Percentiles rank a stretch among this genome's conserved stretches.
Conservation (phyloP, 2,888 invertebrate genomes). For the Cephus sareptanus region DNA sequence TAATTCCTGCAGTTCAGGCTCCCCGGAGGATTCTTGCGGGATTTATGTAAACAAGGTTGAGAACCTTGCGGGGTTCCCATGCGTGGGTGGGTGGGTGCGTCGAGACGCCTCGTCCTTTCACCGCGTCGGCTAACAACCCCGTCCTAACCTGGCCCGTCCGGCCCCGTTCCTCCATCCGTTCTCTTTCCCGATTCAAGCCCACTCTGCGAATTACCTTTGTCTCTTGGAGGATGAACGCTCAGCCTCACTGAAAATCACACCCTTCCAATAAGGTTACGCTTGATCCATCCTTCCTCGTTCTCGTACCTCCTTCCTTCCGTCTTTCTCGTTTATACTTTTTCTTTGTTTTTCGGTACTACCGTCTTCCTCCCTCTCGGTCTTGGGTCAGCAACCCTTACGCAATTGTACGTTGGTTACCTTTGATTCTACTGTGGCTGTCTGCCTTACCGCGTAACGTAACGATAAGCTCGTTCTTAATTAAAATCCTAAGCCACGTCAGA, state of each 20-base stretch:
- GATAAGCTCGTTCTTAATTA: not conserved
- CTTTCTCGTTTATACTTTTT: not conserved
- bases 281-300: not conserved
- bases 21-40: slow-evolving; percentile 2
- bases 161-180: slow-evolving; percentile 18
- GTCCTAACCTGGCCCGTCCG: slow-evolving; percentile 4
- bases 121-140: slow-evolving; percentile 45
- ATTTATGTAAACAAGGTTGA: slow-evolving; percentile 57
- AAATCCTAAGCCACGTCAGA: not conserved
- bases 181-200: slow-evolving; percentile 15
- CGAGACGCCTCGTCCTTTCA: slow-evolving; percentile 24
- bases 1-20: not conserved
- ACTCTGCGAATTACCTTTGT: slow-evolving; percentile 22
- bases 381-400: not conserved
- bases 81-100: slow-evolving; percentile 30
- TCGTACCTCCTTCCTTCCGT: not conserved
- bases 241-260: not conserved
- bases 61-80: slow-evolving; percentile 45
- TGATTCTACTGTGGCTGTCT: not conserved
- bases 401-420: not conserved
- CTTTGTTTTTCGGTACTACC: not conserved
- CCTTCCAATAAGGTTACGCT: not conserved
- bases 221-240: not conserved
- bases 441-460: not conserved
- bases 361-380: not conserved